These are phyloP conservation scores for Slavum lentiscoides DNA, from an alignment of 2,888 invertebrate genomes.

Conservation along the genomic window DNA sequence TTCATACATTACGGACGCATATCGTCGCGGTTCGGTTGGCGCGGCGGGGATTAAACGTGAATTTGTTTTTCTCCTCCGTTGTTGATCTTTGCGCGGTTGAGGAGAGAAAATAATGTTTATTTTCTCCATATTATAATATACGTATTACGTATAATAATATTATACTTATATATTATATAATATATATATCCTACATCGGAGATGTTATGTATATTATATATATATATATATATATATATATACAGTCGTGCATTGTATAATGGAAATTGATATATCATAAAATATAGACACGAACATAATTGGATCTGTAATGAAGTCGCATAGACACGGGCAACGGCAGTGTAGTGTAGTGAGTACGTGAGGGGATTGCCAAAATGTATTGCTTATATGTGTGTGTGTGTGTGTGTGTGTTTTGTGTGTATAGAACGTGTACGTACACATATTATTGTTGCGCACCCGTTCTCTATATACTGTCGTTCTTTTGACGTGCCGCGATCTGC, in stretches of 20 bases:
- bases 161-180: background rate
- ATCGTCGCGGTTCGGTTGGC: background rate
- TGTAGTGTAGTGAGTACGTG: conserved; percentile 21
- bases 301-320: conserved; percentile 43
- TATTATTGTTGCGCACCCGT: conserved; percentile 15
- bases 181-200: background rate
- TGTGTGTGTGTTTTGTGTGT: background rate
- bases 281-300: conserved; percentile 37
- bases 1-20: background rate
- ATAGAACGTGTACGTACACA: background rate
- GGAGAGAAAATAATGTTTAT: background rate
- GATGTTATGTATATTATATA: background rate
- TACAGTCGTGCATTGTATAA: conserved; percentile 16
- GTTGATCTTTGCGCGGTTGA: background rate
- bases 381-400: background rate
- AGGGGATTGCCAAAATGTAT: conserved; percentile 30
- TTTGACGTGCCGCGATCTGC: conserved; percentile 19
- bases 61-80: background rate
- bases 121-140: background rate
- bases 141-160: background rate
- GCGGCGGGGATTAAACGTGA: no score
- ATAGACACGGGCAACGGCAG: conserved; percentile 1
- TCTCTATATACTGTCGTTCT: conserved; percentile 28
- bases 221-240: no score
- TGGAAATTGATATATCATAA: conserved; percentile 43